A percentile compares a stretch with the other conserved stretches of the same genome.
phyloP scores from a whole-genome alignment of 2,797 vertebrate genomes.

The Huso huso region DNA sequence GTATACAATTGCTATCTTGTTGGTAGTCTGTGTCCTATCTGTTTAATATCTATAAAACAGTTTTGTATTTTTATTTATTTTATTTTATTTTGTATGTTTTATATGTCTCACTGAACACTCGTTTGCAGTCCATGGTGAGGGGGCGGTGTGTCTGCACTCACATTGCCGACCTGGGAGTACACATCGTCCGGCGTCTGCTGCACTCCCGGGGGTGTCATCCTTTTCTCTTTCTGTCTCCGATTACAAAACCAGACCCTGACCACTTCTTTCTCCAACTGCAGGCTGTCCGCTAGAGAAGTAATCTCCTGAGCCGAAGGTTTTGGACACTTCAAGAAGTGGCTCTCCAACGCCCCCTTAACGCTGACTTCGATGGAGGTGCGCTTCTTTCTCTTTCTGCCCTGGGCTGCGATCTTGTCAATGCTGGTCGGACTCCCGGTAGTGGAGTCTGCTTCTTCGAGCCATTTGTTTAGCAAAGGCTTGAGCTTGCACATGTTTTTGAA shows the following conservation, averaged over 20 bases:
- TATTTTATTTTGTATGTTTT: slow-evolving; percentile 39
- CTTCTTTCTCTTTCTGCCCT: slow-evolving; percentile 90
- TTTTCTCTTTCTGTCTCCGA: slow-evolving; percentile 94
- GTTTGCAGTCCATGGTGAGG: slow-evolving; percentile 92
- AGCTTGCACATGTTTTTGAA: slow-evolving; percentile 89
- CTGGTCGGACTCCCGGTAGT: slow-evolving; percentile 83
- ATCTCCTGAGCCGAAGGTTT: slow-evolving; percentile 96
- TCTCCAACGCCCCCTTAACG: slow-evolving; percentile 89
- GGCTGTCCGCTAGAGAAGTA: slow-evolving; percentile 81
- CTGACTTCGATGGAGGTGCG: slow-evolving; percentile 91
- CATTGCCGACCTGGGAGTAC: slow-evolving; percentile 97
- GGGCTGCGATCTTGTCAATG: slow-evolving; percentile 89
- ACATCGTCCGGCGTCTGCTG: slow-evolving; percentile 94
- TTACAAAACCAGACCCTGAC: slow-evolving; percentile 98
- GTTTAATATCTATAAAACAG: slow-evolving; percentile 69
- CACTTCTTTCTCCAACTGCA: slow-evolving; percentile 95
- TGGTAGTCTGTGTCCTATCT: slow-evolving; percentile 58
- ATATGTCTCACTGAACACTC: slow-evolving; percentile 90
- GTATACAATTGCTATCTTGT: slow-evolving; percentile 64
- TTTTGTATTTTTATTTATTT: slow-evolving; percentile 28
- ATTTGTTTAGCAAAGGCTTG: slow-evolving; percentile 81
- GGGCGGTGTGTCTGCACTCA: slow-evolving; percentile 94
- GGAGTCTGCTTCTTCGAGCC: slow-evolving; percentile 90
- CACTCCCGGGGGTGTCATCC: slow-evolving; percentile 96
- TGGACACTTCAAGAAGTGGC: slow-evolving; percentile 94